These are phyloP conservation scores for Eulemur mongoz DNA, from an alignment of 2,797 vertebrate genomes.

Conservation along the genomic window DNA sequence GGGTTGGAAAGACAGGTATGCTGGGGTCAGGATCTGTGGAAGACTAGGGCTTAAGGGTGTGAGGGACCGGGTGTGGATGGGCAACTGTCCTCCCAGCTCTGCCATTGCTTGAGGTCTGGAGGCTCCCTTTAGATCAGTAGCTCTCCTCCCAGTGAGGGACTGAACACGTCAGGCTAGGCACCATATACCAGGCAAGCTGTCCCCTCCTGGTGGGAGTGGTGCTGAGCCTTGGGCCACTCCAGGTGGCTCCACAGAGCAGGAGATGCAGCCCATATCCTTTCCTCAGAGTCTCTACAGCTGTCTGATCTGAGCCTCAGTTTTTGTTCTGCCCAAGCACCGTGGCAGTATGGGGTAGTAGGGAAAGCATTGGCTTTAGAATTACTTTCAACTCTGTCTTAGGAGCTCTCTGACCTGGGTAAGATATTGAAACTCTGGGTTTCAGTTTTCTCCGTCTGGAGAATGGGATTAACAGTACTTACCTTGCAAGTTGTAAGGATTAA, in stretches of 20 bases:
- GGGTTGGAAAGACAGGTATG: background rate
- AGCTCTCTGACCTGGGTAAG: background rate
- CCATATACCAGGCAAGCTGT: background rate
- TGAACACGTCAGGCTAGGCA: background rate
- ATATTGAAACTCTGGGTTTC: background rate
- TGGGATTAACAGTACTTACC: background rate
- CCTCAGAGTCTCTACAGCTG: background rate
- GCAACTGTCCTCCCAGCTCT: background rate
- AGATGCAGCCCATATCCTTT: background rate
- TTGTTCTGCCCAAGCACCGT: background rate
- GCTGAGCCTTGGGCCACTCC: background rate
- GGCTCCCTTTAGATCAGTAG: background rate
- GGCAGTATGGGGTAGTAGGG: background rate
- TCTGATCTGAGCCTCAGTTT: background rate
- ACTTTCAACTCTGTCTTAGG: background rate
- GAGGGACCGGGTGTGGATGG: background rate
- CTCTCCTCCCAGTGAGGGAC: background rate
- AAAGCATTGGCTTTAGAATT: background rate
- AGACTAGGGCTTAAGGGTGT: background rate
- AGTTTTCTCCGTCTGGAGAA: background rate
- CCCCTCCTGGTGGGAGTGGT: background rate
- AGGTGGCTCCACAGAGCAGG: background rate
- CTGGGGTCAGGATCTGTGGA: background rate
- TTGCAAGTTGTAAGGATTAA: background rate
- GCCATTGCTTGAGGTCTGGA: background rate